Percentiles rank a stretch among this genome's conserved stretches.
These are phyloP conservation scores for Xylocopa sonorina DNA, from an alignment of 1,140 invertebrate genomes.

Conservation along the genomic window DNA sequence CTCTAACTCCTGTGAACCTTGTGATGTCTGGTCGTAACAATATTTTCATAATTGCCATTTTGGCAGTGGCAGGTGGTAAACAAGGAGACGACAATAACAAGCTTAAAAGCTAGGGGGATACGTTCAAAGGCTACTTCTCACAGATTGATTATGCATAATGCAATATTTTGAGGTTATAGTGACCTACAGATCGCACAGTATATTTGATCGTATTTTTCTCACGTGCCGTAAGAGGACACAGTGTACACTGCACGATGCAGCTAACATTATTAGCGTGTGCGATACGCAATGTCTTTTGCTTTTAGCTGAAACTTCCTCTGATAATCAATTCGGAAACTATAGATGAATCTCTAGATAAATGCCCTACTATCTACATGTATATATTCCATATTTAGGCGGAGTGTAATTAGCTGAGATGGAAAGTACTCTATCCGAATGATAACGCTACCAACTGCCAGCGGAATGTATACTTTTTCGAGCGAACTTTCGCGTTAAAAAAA, in stretches of 20 bases:
- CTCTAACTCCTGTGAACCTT: slow-evolving; percentile 69
- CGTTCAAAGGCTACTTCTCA: slow-evolving; percentile 34
- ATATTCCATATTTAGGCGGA: neutral
- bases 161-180: slow-evolving; percentile 57
- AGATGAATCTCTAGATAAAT: neutral
- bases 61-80: neutral
- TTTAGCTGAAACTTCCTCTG: neutral
- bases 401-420: neutral
- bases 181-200: slow-evolving; percentile 36
- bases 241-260: slow-evolving; percentile 3
- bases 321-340: neutral
- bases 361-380: too few relatives aligned
- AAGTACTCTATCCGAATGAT: neutral
- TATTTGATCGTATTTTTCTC: slow-evolving; percentile 42
- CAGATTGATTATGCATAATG: slow-evolving; percentile 60
- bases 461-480: neutral
- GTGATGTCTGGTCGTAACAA: slow-evolving; percentile 66
- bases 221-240: slow-evolving; percentile 66
- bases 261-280: neutral
- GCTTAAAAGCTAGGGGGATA: slow-evolving; percentile 36
- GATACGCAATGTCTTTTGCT: neutral
- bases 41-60: slow-evolving; percentile 72
- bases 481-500: neutral
- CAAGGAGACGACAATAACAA: slow-evolving; percentile 15
- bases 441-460: neutral